These are phyloP conservation scores for Chrysomela aeneicollis DNA, from an alignment of 2,888 invertebrate species.

Conservation along the genomic window DNA sequence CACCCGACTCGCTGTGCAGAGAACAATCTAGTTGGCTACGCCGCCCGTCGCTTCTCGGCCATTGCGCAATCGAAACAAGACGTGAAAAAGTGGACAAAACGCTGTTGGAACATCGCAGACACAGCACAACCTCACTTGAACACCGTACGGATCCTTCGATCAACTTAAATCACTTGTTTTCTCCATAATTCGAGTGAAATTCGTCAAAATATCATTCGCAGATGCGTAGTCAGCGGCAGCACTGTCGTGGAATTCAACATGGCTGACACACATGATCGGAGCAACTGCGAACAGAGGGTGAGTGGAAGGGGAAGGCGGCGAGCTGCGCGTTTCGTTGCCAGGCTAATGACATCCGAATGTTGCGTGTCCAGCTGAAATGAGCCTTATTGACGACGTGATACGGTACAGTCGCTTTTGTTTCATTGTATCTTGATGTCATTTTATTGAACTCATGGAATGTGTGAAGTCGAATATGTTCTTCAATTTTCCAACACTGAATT, in stretches of 20 bases:
- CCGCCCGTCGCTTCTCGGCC: slow-evolving; percentile 45
- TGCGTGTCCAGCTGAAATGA: slow-evolving; percentile 11
- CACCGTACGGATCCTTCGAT: slow-evolving; percentile 26
- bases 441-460: neutral
- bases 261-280: slow-evolving; percentile 51
- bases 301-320: slow-evolving; percentile 36
- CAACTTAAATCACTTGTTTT: slow-evolving; percentile 37
- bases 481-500: no score
- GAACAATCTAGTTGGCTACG: slow-evolving; percentile 41
- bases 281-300: slow-evolving; percentile 35
- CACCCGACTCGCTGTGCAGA: slow-evolving; percentile 1
- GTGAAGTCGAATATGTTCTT: no score
- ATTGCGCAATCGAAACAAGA: slow-evolving; percentile 41
- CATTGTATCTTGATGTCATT: slow-evolving; percentile 7
- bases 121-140: slow-evolving; percentile 37
- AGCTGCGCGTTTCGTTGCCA: slow-evolving; percentile 36
- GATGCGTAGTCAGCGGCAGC: slow-evolving; percentile 47
- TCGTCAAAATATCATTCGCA: slow-evolving; percentile 29
- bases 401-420: neutral
- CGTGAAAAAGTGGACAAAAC: slow-evolving; percentile 7
- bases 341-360: slow-evolving; percentile 23
- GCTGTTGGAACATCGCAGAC: slow-evolving; percentile 26
- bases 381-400: slow-evolving; percentile 16
- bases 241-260: slow-evolving; percentile 58
- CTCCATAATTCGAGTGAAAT: slow-evolving; percentile 24